Percentiles rank a stretch among this genome's conserved stretches.
Conservation (phyloP, 1,140 invertebrate genomes). For the Philotrypesis tridentata region DNA sequence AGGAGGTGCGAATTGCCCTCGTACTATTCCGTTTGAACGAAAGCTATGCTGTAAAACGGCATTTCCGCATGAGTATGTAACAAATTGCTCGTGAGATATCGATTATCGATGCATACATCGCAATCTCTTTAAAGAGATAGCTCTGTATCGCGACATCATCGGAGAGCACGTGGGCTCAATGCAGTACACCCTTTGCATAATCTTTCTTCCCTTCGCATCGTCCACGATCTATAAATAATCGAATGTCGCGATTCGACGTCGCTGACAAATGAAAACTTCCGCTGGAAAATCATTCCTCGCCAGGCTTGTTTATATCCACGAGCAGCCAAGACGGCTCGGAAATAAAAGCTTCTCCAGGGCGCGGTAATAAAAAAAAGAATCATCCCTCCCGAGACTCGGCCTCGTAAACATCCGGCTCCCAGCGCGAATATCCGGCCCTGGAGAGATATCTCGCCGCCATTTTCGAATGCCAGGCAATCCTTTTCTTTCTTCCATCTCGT, state of each 20-base stretch:
- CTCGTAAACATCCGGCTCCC: conserved; percentile 10
- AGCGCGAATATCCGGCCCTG: background rate
- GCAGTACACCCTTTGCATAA: background rate
- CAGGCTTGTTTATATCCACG: background rate
- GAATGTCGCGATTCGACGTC: background rate
- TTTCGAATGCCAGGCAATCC: conserved; percentile 1
- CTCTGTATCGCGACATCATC: conserved; percentile 53
- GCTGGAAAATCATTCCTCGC: background rate
- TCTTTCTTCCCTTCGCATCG: background rate
- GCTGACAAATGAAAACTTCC: too few species aligned
- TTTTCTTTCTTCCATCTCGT: background rate
- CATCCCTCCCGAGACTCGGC: background rate
- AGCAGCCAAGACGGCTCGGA: background rate
- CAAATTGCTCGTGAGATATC: conserved; percentile 14
- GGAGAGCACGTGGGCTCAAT: background rate
- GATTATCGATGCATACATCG: conserved; percentile 34
- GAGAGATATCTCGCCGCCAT: conserved; percentile 29
- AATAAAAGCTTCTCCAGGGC: background rate
- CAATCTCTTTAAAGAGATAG: conserved; percentile 66
- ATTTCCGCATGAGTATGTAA: too few species aligned
- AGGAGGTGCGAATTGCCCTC: too few species aligned
- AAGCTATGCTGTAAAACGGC: too few species aligned
- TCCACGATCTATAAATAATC: background rate
- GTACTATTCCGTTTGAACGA: too few species aligned
- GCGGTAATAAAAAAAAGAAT: conserved; percentile 11